Evolutionary conservation across 2,113 vertebrate genomes (phyloP), one percentile per base, ranked within the genome.

Genomic region (Ctenodactylus gundi): DNA sequence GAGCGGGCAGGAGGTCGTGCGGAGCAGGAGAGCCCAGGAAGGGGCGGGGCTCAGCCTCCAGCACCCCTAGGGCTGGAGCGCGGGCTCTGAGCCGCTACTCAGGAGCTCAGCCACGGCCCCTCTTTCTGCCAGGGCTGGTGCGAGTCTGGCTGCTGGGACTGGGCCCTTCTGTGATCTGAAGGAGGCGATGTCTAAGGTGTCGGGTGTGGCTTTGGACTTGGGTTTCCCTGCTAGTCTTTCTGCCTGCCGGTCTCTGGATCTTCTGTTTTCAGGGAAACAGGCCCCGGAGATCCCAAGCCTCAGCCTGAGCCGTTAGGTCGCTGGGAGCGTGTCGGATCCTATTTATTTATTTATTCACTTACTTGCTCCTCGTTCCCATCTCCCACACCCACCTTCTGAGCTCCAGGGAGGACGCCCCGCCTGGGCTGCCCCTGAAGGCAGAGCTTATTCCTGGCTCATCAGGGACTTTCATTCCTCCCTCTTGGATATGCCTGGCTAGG

Each of bases 321-420:
- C 83, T 78, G 88, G 53, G 89, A 91, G 68, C 55, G 7, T 4
- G 2, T 51, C 62, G 62, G 67, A 82, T 72, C 90, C 86, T 97
- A 90, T 96, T 95, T 96, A 94, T 94, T 94, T 94, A 94, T 94
- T 95, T 88, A 65, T 90, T 93, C 73, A 86, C 92, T 85, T 90
- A 51, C 64, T 73, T 36, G 67, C 81, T 31, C 55, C 62, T 46
- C 51, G 12, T n/a, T 46, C 12, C n/a, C 34, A 3, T 27, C 39
- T 6, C 58, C 21, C 25, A 12, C 17, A 27, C 60, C 67, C 57
- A n/a, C 65, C 80, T 85, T 8, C 77, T n/a, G 72, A 91, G 87
- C 76, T 85, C 34, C 49, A 44, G 82, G 27, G 83, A 85, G 85
- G n/a, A 46, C 57, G 49, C 4, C 36, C 44, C 3, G 6, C 29